Evolutionary conservation across 2,888 invertebrate genomes (phyloP).

Genomic region (Pollenia labialis): DNA sequence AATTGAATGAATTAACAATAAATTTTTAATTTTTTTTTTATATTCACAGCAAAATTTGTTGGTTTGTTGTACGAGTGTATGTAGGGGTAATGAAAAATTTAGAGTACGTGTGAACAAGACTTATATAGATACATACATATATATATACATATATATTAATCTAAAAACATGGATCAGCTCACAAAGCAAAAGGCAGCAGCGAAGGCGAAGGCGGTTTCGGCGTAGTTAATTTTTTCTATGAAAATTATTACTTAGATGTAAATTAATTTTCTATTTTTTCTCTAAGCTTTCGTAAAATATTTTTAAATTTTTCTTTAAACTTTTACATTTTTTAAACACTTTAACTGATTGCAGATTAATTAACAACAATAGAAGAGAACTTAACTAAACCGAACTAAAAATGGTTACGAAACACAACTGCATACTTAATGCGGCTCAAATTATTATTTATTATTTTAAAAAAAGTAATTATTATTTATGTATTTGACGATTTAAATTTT

Average conservation of each 20-base stretch:
- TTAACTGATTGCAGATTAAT: constrained; percentile 10
- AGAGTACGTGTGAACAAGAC: not conserved
- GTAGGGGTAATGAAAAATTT: not conserved
- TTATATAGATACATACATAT: not conserved
- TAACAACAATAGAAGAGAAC: not conserved
- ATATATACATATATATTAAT: not conserved
- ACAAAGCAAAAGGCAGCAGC: constrained; percentile 55
- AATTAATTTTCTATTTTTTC: constrained; percentile 8
- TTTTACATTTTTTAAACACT: not conserved
- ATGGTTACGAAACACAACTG: not conserved
- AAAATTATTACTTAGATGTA: constrained; percentile 5
- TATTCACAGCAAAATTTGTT: not conserved
- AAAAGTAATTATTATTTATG: not conserved
- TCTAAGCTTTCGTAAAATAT: not conserved
- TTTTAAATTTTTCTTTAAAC: not conserved
- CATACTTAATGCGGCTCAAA: not conserved
- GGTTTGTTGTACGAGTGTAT: not conserved
- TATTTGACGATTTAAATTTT: constrained; percentile 5
- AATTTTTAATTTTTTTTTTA: not conserved
- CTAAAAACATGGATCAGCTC: constrained; percentile 20
- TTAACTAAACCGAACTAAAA: not conserved
- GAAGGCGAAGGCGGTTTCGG: constrained; percentile 58
- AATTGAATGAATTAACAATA: not conserved
- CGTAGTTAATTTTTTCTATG: constrained; percentile 29
- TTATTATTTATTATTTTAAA: not conserved